A percentile compares a stretch with the other conserved stretches of the same genome.
Conservation (phyloP, 2,888 invertebrate species). For the Fabriciana adippe region DNA sequence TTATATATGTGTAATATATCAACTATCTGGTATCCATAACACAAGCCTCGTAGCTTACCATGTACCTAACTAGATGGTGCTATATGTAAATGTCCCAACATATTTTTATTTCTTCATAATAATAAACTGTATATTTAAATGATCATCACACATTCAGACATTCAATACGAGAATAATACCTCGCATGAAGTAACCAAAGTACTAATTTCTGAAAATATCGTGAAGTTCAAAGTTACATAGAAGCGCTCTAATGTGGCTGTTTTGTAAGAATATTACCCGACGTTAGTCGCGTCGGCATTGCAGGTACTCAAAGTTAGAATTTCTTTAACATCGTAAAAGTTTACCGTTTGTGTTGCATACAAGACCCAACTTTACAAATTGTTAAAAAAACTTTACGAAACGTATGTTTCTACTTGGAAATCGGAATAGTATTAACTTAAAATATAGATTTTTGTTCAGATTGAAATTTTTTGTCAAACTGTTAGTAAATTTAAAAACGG, state of each 20-base stretch:
- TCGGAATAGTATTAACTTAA: background rate
- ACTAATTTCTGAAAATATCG: background rate
- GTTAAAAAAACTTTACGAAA: slow-evolving; percentile 12
- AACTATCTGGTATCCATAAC: too few relatives aligned
- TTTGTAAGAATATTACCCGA: background rate
- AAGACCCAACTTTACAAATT: slow-evolving; percentile 8
- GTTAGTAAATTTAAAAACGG: background rate
- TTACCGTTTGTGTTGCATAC: slow-evolving; percentile 9
- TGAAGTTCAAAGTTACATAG: background rate
- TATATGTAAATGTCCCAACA: too few relatives aligned
- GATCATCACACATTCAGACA: too few relatives aligned
- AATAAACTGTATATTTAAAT: too few relatives aligned
- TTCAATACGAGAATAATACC: too few relatives aligned
- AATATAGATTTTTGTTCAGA: too few relatives aligned
- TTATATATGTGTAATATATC: too few relatives aligned
- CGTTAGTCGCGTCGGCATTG: background rate
- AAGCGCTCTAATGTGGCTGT: background rate
- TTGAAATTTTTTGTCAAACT: background rate
- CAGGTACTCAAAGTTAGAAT: slow-evolving; percentile 12
- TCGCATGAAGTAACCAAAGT: background rate
- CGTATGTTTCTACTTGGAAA: background rate
- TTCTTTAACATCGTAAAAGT: slow-evolving; percentile 26
- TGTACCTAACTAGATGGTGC: too few relatives aligned
- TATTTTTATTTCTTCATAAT: too few relatives aligned
- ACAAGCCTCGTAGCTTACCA: too few relatives aligned